Conservation (phyloP, 1,140 invertebrate species). For the Halictus rubicundus region DNA sequence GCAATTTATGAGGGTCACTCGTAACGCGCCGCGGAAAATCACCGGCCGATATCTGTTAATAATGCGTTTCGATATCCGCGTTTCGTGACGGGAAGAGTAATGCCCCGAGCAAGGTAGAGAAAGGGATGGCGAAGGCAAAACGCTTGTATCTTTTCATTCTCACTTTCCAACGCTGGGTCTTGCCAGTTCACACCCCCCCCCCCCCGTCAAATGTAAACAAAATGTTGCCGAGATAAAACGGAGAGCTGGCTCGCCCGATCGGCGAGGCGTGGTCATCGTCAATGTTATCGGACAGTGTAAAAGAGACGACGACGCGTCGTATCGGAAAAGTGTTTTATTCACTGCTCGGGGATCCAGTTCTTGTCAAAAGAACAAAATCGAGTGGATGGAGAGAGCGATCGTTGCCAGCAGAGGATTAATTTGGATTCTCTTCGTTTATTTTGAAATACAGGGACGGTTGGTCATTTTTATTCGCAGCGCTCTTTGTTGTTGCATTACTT, state of each 20-base stretch:
- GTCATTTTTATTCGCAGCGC: no score
- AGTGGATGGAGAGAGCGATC: neutral
- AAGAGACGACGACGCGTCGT: neutral
- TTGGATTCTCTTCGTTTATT: neutral
- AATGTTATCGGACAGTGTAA: neutral
- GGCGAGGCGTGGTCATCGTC: neutral
- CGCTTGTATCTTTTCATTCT: neutral
- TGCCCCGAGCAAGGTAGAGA: no score
- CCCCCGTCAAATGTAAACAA: neutral
- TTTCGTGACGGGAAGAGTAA: conserved; percentile 10
- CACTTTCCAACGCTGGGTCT: neutral
- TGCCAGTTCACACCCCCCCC: no score
- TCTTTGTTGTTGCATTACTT: no score
- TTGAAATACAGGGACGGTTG: neutral
- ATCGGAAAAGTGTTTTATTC: neutral
- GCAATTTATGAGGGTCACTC: conserved; percentile 52
- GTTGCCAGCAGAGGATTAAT: neutral
- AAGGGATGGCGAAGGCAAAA: neutral
- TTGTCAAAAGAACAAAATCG: neutral
- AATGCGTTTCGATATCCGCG: conserved; percentile 45
- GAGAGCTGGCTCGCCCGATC: neutral
- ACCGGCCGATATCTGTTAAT: conserved; percentile 48
- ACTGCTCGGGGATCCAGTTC: neutral
- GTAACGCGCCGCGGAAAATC: conserved; percentile 38
- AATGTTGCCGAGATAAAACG: neutral